Conservation (phyloP, 2,113 vertebrate genomes). For the Ameiurus melas region DNA sequence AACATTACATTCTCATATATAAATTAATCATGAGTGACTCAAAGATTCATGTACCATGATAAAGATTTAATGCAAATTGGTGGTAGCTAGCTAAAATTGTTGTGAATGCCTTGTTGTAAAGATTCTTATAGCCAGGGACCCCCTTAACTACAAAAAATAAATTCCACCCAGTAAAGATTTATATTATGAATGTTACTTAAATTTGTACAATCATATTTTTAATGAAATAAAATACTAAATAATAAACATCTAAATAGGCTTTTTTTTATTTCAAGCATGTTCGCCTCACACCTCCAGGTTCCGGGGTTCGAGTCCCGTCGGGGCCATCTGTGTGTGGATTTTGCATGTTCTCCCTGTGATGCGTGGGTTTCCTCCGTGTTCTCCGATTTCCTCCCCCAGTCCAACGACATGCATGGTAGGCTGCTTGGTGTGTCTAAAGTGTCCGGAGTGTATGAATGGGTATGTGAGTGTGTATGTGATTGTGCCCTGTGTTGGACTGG, state of each 20-base stretch:
- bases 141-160: neutral
- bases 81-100: neutral
- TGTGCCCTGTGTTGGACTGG: too few species aligned
- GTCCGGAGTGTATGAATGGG: too few species aligned
- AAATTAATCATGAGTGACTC: slow-evolving; percentile 7
- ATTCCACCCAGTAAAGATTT: neutral
- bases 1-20: slow-evolving; percentile 19
- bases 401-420: too few species aligned
- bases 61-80: neutral
- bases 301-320: too few species aligned
- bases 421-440: too few species aligned
- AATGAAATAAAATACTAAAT: neutral
- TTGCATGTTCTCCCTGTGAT: too few species aligned
- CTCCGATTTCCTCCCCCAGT: too few species aligned
- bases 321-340: too few species aligned
- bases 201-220: neutral
- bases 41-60: neutral
- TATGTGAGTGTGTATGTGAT: too few species aligned
- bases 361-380: too few species aligned
- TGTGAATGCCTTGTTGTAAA: neutral
- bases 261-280: neutral
- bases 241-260: neutral
- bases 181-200: neutral
- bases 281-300: too few species aligned
- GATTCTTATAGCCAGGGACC: neutral